Evolutionary conservation across 2,113 vertebrate species (phyloP).

Genomic region (Raja brachyura): DNA sequence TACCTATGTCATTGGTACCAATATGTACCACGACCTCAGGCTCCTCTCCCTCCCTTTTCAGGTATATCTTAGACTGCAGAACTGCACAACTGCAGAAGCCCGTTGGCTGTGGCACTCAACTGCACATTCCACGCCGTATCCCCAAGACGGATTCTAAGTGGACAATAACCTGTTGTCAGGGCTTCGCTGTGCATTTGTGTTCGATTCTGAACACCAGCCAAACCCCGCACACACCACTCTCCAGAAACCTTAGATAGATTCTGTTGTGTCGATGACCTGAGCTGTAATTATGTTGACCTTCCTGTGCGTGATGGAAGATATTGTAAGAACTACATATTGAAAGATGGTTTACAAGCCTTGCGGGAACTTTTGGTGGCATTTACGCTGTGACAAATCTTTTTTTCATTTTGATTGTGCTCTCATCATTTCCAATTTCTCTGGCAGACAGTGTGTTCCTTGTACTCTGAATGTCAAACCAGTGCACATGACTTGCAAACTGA

Average conservation of each 20-base stretch:
- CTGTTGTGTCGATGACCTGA: not conserved
- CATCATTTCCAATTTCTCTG: constrained; percentile 10
- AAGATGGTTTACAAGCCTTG: constrained; percentile 9
- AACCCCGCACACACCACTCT: not conserved
- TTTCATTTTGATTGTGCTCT: not conserved
- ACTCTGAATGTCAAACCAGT: not conserved
- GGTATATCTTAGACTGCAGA: no score
- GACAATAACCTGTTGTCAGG: not conserved
- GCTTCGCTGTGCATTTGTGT: not conserved
- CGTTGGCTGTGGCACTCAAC: no score
- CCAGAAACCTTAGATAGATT: not conserved
- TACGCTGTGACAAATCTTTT: not conserved
- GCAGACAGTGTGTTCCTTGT: not conserved
- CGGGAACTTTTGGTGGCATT: not conserved
- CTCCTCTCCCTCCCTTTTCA: no score
- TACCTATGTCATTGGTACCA: no score
- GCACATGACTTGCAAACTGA: not conserved
- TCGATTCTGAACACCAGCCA: not conserved
- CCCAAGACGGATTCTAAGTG: no score
- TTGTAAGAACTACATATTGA: not conserved
- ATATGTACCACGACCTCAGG: no score
- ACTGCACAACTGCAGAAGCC: no score
- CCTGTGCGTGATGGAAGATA: not conserved
- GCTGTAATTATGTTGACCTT: not conserved
- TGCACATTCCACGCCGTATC: no score